Evolutionary conservation across 1,140 invertebrate genomes (phyloP), one percentile per base, ranked within the genome.

Genomic region (Hormaphis cornu): DNA sequence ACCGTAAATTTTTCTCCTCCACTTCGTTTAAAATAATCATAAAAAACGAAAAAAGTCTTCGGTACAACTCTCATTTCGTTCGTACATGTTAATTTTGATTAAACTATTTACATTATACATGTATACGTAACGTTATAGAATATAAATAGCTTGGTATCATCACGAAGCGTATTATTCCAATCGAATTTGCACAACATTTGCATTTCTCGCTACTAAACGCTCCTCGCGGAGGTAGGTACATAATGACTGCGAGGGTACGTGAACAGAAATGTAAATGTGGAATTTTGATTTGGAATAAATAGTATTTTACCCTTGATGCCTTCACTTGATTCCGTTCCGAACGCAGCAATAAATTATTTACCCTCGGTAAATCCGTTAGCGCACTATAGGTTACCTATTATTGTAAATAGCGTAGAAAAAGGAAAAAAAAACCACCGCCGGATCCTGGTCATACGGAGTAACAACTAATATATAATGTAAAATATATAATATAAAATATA

Each of bases 251-350:
- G 58, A 42, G 42, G 22, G 24, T 63, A 63, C 58, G 58, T 46
- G 58, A 30, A 46, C 26, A n/a, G 58, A 63, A 63, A 63, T 44
- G 40, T 20, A 42, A 63, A 63, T 30, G 40, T 1, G 58, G 24
- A 44, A 61, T 61, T 61, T 61, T 61, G 58, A 61, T 63, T 63
- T 63, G 58, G 12, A 63, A 63, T 28, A 35, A 40, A 35, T 24
- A 37, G 54, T 40, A 58, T 58, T 26, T 37, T 58, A 40, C 33
- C 33, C 33, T 56, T 56, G 53, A 56, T 35, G 52, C 52, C 52
- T 54, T 54, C 52, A 54, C 52, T 59, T 59, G 26, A 59, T 59
- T 59, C 56, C 35, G n/a, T 59, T 59, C 22, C n/a, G 20, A 59
- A 59, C 37, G 33, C 30, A n/a, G 35, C 37, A 8, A 14, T 59